Evolutionary conservation across 2,888 invertebrate species (phyloP).

Genomic region (Eurytoma adleriae): DNA sequence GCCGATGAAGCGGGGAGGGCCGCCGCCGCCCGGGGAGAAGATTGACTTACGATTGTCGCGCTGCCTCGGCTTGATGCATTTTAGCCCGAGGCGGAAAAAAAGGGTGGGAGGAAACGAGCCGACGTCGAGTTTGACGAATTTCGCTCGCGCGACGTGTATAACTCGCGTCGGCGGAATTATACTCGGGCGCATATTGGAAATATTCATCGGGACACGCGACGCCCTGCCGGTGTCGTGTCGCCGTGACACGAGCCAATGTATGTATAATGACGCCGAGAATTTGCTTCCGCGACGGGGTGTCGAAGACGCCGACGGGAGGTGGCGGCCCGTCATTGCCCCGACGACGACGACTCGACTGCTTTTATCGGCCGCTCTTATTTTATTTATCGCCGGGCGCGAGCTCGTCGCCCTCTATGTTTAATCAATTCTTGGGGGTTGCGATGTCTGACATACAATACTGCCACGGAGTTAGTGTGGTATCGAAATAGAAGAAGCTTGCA

Average conservation of each 20-base stretch:
- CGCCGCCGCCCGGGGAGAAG: conserved; percentile 1
- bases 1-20: not conserved
- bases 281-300: conserved; percentile 1
- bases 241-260: conserved; percentile 31
- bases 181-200: conserved; percentile 3
- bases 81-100: not conserved
- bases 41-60: conserved; percentile 51
- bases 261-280: conserved; percentile 32
- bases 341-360: not conserved
- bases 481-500: not conserved
- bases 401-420: not conserved
- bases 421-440: not conserved
- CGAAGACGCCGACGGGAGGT: not conserved
- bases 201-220: conserved; percentile 35
- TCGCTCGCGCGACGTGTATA: conserved; percentile 16
- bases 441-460: not conserved
- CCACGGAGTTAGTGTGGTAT: not conserved
- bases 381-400: not conserved
- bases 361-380: conserved; percentile 10
- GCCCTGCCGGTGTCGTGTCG: conserved; percentile 6
- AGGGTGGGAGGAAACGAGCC: not conserved
- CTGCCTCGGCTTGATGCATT: conserved; percentile 12
- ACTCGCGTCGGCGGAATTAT: conserved; percentile 5
- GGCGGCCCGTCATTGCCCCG: too few species aligned
- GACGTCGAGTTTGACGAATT: conserved; percentile 40